Evolutionary conservation across 2,888 invertebrate species (phyloP).

Genomic region (Selenia dentaria): DNA sequence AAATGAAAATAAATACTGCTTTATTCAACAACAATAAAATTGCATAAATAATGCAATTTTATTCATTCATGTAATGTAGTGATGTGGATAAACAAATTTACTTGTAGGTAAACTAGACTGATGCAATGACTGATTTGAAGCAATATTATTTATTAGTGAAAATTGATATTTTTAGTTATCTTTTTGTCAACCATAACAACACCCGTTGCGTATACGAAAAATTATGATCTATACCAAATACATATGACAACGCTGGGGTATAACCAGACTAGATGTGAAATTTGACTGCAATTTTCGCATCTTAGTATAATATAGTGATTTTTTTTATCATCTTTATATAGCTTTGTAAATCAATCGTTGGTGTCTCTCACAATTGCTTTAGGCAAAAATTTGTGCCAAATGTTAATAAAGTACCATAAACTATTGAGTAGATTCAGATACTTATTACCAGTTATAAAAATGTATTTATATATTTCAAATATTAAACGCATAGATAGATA

Average conservation of each 20-base stretch:
- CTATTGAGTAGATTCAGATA: constrained; percentile 62
- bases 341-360: constrained; percentile 23
- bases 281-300: constrained; percentile 7
- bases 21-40: constrained; percentile 24
- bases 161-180: constrained; percentile 45
- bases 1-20: constrained; percentile 33
- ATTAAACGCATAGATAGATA: constrained; percentile 63
- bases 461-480: constrained; percentile 68
- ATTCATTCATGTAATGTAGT: too few relatives aligned
- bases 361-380: constrained; percentile 27
- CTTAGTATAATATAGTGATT: background rate
- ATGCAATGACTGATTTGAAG: constrained; percentile 80
- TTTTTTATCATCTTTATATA: constrained; percentile 13
- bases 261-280: constrained; percentile 22
- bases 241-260: too few relatives aligned
- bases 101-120: constrained; percentile 69
- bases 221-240: constrained; percentile 28
- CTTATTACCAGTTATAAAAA: constrained; percentile 56
- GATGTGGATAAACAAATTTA: constrained; percentile 36
- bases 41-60: constrained; percentile 40
- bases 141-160: constrained; percentile 81
- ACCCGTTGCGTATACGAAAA: constrained; percentile 18
- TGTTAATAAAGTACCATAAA: constrained; percentile 50
- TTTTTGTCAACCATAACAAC: constrained; percentile 30
- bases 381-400: constrained; percentile 70